Evolutionary conservation across 2,888 invertebrate species (phyloP).

Genomic region (Punctoribates punctum): DNA sequence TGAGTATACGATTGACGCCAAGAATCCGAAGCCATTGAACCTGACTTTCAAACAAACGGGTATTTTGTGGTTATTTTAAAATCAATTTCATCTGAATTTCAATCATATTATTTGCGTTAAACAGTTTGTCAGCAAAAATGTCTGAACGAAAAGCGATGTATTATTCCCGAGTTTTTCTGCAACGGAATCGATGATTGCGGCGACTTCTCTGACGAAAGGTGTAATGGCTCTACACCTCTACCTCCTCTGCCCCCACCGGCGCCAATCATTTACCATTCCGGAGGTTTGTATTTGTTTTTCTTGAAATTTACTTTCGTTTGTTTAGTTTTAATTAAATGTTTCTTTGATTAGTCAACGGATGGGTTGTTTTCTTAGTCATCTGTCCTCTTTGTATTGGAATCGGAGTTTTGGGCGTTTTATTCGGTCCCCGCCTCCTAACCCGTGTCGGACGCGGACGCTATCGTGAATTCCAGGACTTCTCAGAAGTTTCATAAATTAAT

Average conservation of each 20-base stretch:
- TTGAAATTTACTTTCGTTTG: background rate
- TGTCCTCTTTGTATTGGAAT: conserved; percentile 6
- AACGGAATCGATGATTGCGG: conserved; percentile 27
- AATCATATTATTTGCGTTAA: no score
- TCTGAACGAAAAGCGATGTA: background rate
- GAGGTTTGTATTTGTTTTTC: background rate
- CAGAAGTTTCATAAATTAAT: conserved; percentile 33
- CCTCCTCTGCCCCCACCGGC: background rate
- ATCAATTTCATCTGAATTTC: background rate
- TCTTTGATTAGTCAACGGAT: conserved; percentile 27
- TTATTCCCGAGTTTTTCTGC: conserved; percentile 6
- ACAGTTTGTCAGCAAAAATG: background rate
- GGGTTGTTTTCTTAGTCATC: conserved; percentile 31
- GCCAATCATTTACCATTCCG: background rate
- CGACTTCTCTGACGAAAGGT: background rate
- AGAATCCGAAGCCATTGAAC: background rate
- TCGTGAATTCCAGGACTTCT: conserved; percentile 36
- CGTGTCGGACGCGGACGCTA: conserved; percentile 30
- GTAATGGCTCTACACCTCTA: background rate
- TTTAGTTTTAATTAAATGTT: background rate
- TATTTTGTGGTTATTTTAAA: background rate
- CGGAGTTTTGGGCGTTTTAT: background rate
- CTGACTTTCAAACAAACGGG: background rate
- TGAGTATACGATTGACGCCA: background rate
- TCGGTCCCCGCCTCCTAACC: background rate